Evolutionary conservation across 2,888 invertebrate genomes (phyloP).

Genomic region (Drosophila cyrtoloma): DNA sequence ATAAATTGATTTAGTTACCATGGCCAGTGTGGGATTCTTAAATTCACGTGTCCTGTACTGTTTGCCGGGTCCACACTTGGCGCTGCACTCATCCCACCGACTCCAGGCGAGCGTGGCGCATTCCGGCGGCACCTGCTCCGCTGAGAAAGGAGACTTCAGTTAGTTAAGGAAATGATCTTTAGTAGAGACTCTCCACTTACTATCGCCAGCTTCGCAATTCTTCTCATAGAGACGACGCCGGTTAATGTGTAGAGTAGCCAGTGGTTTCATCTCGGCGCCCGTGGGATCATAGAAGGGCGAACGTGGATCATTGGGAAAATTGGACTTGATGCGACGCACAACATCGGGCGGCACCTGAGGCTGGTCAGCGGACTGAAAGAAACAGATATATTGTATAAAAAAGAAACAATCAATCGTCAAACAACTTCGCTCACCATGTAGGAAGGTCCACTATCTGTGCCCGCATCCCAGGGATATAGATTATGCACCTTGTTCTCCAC

Average conservation of each 20-base stretch:
- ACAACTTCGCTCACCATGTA: slow-evolving; percentile 87
- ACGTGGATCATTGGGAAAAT: slow-evolving; percentile 93
- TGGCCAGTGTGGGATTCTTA: slow-evolving; percentile 80
- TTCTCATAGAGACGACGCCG: slow-evolving; percentile 93
- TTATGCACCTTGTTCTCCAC: slow-evolving; percentile 92
- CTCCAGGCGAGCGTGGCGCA: slow-evolving; percentile 85
- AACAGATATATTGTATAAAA: not conserved
- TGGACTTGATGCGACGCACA: slow-evolving; percentile 93
- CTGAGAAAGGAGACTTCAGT: slow-evolving; percentile 40
- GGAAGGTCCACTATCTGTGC: slow-evolving; percentile 95
- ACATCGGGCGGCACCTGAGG: slow-evolving; percentile 94
- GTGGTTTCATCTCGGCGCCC: slow-evolving; percentile 93
- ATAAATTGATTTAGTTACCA: slow-evolving; percentile 29
- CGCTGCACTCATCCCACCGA: slow-evolving; percentile 86
- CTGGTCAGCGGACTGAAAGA: slow-evolving; percentile 90
- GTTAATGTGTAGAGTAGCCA: slow-evolving; percentile 93
- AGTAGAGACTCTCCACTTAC: slow-evolving; percentile 60
- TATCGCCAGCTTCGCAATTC: slow-evolving; percentile 87
- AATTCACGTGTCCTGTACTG: slow-evolving; percentile 83
- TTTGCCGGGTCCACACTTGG: slow-evolving; percentile 86
- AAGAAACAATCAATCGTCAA: not conserved
- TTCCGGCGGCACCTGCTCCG: slow-evolving; percentile 84
- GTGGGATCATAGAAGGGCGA: slow-evolving; percentile 96
- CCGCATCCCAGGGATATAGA: slow-evolving; percentile 97
- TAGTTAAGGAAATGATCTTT: rapidly evolving